Evolutionary conservation across 2,888 invertebrate genomes (phyloP), one percentile per base, ranked within the genome.

Genomic region (Ormyrus thymus): DNA sequence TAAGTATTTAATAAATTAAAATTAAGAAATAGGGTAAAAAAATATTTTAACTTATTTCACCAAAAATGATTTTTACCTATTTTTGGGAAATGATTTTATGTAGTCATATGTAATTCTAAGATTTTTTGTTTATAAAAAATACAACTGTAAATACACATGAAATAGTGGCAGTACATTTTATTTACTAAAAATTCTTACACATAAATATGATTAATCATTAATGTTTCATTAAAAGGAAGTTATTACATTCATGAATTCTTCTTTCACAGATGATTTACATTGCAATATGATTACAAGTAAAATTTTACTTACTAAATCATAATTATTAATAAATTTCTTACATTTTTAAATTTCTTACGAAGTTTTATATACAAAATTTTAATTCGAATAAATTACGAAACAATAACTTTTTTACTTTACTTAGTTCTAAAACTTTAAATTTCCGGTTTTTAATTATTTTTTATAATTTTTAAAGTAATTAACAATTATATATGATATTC

Each of bases 111-210:
- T 72, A 61, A 64, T 69, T 69, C 11, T 73, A 64, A 73, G 10
- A 61, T 43, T 65, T 51, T 69, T 53, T 70, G 65, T 45, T 72
- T 76, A 51, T 73, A 68, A 71, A 65, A 55, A 79, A 70, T 70
- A 73, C 79, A 59, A 43, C 68, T 81, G 79, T 81, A 79, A 71
- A 81, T 81, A 81, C 53, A 77, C 56, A 65, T 74, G 9, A 68
- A 70, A 53, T 79, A 77, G 56, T 80, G 70, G 79, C 69, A 81
- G 75, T 81, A 76, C 59, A 79, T 78, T 80, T 81, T 80, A 80
- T 78, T 81, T 81, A 59, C 74, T 80, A 72, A 81, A 81, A 75
- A 75, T 64, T 62, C 64, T 75, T 78, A 75, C 43, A 81, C 64
- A 75, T 68, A 66, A 73, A 75, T 55, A 73, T 76, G 75, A 72